Conservation (phyloP, 1,140 invertebrate genomes). For the Trichonephila clavata region DNA sequence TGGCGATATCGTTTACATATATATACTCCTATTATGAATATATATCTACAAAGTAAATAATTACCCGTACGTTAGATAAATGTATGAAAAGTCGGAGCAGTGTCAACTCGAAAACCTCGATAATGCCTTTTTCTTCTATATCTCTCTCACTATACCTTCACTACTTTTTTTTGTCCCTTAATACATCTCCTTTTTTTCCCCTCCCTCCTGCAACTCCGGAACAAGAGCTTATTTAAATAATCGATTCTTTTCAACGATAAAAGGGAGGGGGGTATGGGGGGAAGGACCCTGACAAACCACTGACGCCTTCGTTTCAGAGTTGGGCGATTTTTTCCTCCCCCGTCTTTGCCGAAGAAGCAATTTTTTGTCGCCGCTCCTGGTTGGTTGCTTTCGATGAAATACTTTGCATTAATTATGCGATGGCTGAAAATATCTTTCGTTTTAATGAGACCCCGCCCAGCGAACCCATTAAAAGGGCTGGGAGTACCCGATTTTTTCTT, state of each 20-base stretch:
- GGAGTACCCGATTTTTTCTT: conserved; percentile 45
- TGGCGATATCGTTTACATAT: conserved; percentile 19
- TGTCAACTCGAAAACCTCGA: conserved; percentile 15
- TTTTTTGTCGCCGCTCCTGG: conserved; percentile 72
- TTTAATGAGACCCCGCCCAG: conserved; percentile 66
- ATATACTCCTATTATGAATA: background rate
- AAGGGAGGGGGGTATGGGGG: conserved; percentile 26
- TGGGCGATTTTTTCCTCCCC: conserved; percentile 68
- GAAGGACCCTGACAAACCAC: conserved; percentile 48
- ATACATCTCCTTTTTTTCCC: conserved; percentile 46
- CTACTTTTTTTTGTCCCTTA: background rate
- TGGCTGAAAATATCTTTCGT: conserved; percentile 67
- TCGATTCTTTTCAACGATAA: conserved; percentile 69
- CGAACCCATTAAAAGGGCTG: conserved; percentile 59
- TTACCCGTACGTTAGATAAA: conserved; percentile 43
- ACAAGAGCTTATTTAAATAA: conserved; percentile 75
- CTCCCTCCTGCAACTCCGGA: conserved; percentile 40
- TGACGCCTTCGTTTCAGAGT: conserved; percentile 60
- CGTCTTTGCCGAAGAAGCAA: conserved; percentile 57
- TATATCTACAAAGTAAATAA: conserved; percentile 42
- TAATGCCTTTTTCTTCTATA: conserved; percentile 32
- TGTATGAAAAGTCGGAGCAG: background rate
- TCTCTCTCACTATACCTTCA: background rate
- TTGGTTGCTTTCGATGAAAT: conserved; percentile 70
- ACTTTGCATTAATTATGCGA: conserved; percentile 77